Percentiles rank a stretch among this genome's conserved stretches.
Conservation (phyloP, 2,113 vertebrate species). For the Nibea coibor region DNA sequence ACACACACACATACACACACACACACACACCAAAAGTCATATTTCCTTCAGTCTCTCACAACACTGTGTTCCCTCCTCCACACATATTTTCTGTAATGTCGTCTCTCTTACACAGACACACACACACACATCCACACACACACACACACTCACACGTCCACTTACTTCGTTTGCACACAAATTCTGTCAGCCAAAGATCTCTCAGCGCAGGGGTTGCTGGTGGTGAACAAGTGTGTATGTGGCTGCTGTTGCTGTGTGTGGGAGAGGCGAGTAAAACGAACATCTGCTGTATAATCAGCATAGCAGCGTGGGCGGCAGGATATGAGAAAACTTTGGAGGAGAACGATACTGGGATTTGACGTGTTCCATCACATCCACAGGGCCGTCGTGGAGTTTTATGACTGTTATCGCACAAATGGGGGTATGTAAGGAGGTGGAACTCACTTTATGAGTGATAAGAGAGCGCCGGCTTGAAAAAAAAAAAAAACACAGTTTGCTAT, state of each 20-base stretch:
- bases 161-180: slow-evolving; percentile 16
- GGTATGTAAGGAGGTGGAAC: slow-evolving; percentile 35
- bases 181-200: slow-evolving; percentile 24
- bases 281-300: slow-evolving; percentile 75
- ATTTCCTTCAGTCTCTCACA: background rate
- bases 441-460: slow-evolving; percentile 61
- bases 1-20: slow-evolving; percentile 1
- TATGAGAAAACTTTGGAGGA: slow-evolving; percentile 48
- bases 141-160: slow-evolving; percentile 16
- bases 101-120: slow-evolving; percentile 15
- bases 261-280: slow-evolving; percentile 63
- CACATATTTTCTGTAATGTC: slow-evolving; percentile 1
- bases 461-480: slow-evolving; percentile 5
- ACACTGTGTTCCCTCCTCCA: slow-evolving; percentile 36
- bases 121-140: background rate
- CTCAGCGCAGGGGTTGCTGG: slow-evolving; percentile 36
- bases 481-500: slow-evolving; percentile 39
- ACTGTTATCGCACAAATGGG: slow-evolving; percentile 57
- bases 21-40: background rate
- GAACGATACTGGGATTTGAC: slow-evolving; percentile 33
- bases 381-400: slow-evolving; percentile 47
- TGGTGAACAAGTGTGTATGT: slow-evolving; percentile 51
- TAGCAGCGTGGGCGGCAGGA: slow-evolving; percentile 56
- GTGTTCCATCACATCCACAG: slow-evolving; percentile 44
- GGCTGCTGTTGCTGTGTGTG: slow-evolving; percentile 64